These are phyloP conservation scores for Sycophila sp. DNA, from an alignment of 1,140 invertebrate genomes.

Conservation along the genomic window DNA sequence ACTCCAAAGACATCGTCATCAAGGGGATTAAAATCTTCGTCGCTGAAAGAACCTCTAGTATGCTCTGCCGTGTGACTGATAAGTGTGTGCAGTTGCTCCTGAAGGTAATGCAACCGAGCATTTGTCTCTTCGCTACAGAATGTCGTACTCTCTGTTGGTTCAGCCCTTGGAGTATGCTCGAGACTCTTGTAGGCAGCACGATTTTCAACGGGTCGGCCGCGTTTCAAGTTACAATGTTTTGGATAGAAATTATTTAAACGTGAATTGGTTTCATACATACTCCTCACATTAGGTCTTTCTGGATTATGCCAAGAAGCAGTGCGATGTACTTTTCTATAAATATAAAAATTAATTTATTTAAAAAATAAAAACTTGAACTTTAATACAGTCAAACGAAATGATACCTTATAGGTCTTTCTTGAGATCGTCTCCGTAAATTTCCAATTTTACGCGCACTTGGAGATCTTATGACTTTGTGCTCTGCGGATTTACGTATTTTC, in stretches of 20 bases:
- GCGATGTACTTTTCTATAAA: slow-evolving; percentile 49
- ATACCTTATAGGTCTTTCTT: slow-evolving; percentile 63
- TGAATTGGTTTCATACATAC: neutral
- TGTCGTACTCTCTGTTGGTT: neutral
- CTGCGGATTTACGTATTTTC: slow-evolving; percentile 74
- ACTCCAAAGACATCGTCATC: slow-evolving; percentile 39
- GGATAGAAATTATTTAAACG: slow-evolving; percentile 10
- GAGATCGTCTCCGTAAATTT: slow-evolving; percentile 74
- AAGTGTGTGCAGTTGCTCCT: slow-evolving; percentile 52
- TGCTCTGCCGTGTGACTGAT: slow-evolving; percentile 56
- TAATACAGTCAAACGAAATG: neutral
- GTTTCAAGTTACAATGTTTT: slow-evolving; percentile 32
- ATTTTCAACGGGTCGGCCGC: slow-evolving; percentile 26
- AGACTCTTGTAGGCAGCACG: slow-evolving; percentile 22
- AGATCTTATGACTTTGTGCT: slow-evolving; percentile 79
- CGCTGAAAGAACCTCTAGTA: slow-evolving; percentile 44
- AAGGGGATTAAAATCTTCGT: slow-evolving; percentile 42
- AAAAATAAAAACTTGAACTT: neutral
- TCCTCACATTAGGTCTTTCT: slow-evolving; percentile 27
- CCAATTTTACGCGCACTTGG: slow-evolving; percentile 84
- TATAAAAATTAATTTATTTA: neutral
- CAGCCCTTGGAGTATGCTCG: slow-evolving; percentile 2
- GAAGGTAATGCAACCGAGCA: slow-evolving; percentile 51
- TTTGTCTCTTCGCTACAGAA: slow-evolving; percentile 56
- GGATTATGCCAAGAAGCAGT: slow-evolving; percentile 54